Evolutionary conservation across 35 echinoderm and acorn worm species (phyloP), one percentile per base, ranked within the genome.

Genomic region (Lytechinus variegatus): DNA sequence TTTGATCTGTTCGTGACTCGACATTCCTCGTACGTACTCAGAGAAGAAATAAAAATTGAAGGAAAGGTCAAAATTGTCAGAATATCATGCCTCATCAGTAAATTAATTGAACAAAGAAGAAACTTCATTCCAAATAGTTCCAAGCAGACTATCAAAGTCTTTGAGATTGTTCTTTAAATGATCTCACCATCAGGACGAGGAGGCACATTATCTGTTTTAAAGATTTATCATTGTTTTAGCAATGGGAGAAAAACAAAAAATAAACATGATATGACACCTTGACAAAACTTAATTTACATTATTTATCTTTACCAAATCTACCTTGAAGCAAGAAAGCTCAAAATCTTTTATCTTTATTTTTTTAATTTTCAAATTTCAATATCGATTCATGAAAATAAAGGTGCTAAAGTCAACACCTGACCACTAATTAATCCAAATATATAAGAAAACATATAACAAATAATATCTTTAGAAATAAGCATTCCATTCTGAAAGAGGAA

Each of bases 1-100:
- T 79, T 79, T 79, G 16, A 79, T 79, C 66, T 16, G 66, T 24
- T 79, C 66, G 8, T 79, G 19, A 79, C 66, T n/a, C 7, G 66
- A 79, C 66, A 79, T 79, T 79, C 66, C 66, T 79, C 21, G n/a
- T 79, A 44, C 33, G 33, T 44, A 44, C 33, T 44, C 33, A 24
- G 66, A 79, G 66, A 79, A 79, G 19, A 90, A 90, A 44, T 90
- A 54, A 90, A 44, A 90, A 90, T 58, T 7, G 52, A 90, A 90
- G 29, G 88, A 44, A 90, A 90, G 88, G 29, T 90, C 29, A 52
- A 53, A 90, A 90, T 54, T 54, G 88, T 90, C 88, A 90, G 88
- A 90, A 90, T 19, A 90, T 24, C 88, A 90, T 90, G 88, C 88
- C 88, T 90, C 88, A 90, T 90, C 52, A 90, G 88, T 52, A 90